phyloP scores from a whole-genome alignment of 92 coral and sea anemone genomes.

The Porites divaricata region DNA sequence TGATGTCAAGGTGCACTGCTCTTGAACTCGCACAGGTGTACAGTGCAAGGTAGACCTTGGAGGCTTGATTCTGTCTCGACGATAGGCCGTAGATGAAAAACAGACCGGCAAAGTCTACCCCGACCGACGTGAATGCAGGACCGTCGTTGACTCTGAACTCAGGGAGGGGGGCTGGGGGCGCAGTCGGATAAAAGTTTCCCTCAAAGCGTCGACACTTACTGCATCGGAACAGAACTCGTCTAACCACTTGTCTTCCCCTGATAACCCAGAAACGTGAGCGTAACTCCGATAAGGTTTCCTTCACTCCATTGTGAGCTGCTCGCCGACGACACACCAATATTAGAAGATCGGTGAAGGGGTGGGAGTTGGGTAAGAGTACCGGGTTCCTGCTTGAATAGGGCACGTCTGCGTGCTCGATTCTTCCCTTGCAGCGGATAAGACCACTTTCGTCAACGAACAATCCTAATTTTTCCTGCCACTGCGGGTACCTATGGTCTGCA shows the following conservation, averaged over 20 bases:
- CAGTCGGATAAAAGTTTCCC: conserved; percentile 16
- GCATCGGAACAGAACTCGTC: conserved; percentile 26
- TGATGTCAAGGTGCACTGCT: conserved; percentile 21
- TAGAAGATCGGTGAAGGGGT: conserved; percentile 19
- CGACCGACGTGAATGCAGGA: conserved; percentile 28
- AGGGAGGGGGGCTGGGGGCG: conserved; percentile 24
- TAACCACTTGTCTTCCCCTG: conserved; percentile 40
- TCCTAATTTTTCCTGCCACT: conserved; percentile 41
- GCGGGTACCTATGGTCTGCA: conserved; percentile 11
- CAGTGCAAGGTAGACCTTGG: conserved; percentile 20
- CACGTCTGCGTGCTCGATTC: conserved; percentile 34
- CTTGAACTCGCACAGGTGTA: conserved; percentile 34
- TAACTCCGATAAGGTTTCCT: conserved; percentile 39
- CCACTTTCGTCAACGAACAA: conserved; percentile 29
- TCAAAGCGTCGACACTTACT: conserved; percentile 29
- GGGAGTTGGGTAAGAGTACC: conserved; percentile 26
- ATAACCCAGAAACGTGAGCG: conserved; percentile 45
- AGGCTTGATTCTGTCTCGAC: not conserved
- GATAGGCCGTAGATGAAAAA: not conserved
- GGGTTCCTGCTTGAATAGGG: conserved; percentile 37
- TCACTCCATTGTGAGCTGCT: conserved; percentile 50
- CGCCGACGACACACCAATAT: conserved; percentile 32
- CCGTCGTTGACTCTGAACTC: conserved; percentile 11
- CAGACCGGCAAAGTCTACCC: conserved; percentile 44
- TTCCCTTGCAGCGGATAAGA: conserved; percentile 47